Percentiles rank a stretch among this genome's conserved stretches.
Evolutionary conservation across 2,888 invertebrate species (phyloP).

Genomic region (Ophion slaviceki): DNA sequence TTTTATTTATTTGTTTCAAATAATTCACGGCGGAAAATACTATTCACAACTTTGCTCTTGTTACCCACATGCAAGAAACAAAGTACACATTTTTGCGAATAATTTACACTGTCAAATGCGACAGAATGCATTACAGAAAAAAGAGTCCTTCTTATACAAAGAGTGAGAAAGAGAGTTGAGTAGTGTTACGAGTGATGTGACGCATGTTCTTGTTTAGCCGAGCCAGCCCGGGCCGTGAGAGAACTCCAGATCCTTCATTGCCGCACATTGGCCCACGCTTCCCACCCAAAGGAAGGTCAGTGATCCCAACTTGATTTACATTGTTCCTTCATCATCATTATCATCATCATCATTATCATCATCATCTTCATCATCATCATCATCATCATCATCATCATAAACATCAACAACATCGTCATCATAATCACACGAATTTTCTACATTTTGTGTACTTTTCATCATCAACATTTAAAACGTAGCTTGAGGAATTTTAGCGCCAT

Average conservation of each 20-base stretch:
- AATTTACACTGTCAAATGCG: slow-evolving; percentile 42
- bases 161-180: slow-evolving; percentile 66
- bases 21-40: not conserved
- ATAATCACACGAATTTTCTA: slow-evolving; percentile 26
- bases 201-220: slow-evolving; percentile 89
- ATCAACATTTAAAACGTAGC: slow-evolving; percentile 43
- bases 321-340: slow-evolving; percentile 45
- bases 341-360: slow-evolving; percentile 31
- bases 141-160: slow-evolving; percentile 50
- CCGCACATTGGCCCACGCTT: slow-evolving; percentile 96
- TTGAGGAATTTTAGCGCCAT: slow-evolving; percentile 37
- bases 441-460: slow-evolving; percentile 41
- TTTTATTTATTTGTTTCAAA: slow-evolving; percentile 22
- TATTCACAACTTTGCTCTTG: not conserved
- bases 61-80: slow-evolving; percentile 28
- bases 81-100: slow-evolving; percentile 40
- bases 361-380: slow-evolving; percentile 14
- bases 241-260: slow-evolving; percentile 91
- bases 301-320: slow-evolving; percentile 70
- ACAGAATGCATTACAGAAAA: slow-evolving; percentile 50
- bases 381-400: slow-evolving; percentile 16
- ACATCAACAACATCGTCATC: not conserved
- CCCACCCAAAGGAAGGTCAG: slow-evolving; percentile 93
- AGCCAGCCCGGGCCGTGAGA: slow-evolving; percentile 93
- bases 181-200: slow-evolving; percentile 82